phyloP scores from a whole-genome alignment of 2,113 vertebrate genomes.

The Chaetura pelagica region DNA sequence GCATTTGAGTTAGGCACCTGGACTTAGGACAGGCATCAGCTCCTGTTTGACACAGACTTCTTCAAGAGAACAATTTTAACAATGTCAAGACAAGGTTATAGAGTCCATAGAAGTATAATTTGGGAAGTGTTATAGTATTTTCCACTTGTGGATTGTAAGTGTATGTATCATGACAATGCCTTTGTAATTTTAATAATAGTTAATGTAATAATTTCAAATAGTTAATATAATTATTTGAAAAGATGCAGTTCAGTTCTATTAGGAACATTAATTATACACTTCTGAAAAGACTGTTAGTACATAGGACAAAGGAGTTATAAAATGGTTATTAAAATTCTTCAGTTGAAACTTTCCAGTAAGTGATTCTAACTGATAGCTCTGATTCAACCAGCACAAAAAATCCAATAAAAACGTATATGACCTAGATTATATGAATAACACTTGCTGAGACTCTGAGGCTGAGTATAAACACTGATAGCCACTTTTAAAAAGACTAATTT shows the following conservation, averaged over 20 bases:
- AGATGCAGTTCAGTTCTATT: slow-evolving; percentile 59
- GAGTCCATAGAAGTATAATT: not conserved
- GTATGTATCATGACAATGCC: slow-evolving; percentile 2
- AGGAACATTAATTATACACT: slow-evolving; percentile 34
- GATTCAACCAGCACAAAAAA: slow-evolving; percentile 56
- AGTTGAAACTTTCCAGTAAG: slow-evolving; percentile 24
- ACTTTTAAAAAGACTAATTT: not conserved
- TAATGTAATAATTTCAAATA: slow-evolving; percentile 36
- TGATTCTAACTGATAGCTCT: slow-evolving; percentile 21
- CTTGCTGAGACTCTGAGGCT: not conserved
- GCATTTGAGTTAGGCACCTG: not conserved
- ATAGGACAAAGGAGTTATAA: slow-evolving; percentile 51
- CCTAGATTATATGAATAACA: slow-evolving; percentile 31
- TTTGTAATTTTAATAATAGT: slow-evolving; percentile 31
- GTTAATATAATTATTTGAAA: slow-evolving; percentile 36
- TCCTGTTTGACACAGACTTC: not conserved
- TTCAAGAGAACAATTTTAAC: not conserved
- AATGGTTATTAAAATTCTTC: slow-evolving; percentile 61
- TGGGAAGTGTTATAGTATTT: not conserved
- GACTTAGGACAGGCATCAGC: not conserved
- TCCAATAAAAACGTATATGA: slow-evolving; percentile 27
- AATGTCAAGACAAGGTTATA: not conserved
- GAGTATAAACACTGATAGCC: not conserved
- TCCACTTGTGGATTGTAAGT: not conserved
- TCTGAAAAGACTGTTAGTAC: slow-evolving; percentile 55